Base-by-base conservation (phyloP, 2,797 vertebrate genomes). In the Argentina silus region DNA sequence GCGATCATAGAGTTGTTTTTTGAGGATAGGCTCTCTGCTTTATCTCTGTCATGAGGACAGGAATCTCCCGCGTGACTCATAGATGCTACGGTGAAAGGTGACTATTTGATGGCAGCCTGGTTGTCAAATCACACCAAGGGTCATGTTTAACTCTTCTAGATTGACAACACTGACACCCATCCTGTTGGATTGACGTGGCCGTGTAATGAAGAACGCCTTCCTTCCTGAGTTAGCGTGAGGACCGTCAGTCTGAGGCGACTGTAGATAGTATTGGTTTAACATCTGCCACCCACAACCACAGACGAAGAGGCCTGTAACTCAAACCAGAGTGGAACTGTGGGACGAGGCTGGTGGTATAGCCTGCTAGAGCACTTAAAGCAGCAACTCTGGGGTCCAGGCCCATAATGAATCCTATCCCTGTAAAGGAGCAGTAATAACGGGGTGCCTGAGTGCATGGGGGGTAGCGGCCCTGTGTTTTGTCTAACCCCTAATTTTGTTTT, bases 401-500 rank as follows among this genome's bases (percentile, higher is more conserved):
- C 3, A 68, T 72, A 77, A 85, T 81, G 76, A 85, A 82, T 83
- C 80, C 65, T 60, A 71, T 75, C 82, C 72, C 78, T 86, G 73
- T 60, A 79, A 81, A 78, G 47, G 65, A 79, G 74, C 75, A 48
- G 72, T 85, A 85, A 85, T 86, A 83, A 86, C 70, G 63, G 81
- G 81, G 73, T 71, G 65, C 60, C 68, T 77, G 81, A 36, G 27
- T 4, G 4, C 27, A 36, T 1, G 27, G 2, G 27, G 27, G 27
- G 27, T 72, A 80, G 74, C 59, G 67, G 56, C 74, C 23, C 69
- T 71, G 75, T 85, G 81, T 90, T 87, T 88, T 85, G 88, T 88
- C 5, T 85, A 81, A 84, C 66, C 65, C 69, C 77, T 84, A 85
- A 86, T 89, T 84, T 84, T 81, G 78, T 82, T 85, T 86, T 81